These are phyloP conservation scores for Leptopterna dolabrata DNA, from an alignment of 2,888 invertebrate genomes.

Conservation along the genomic window DNA sequence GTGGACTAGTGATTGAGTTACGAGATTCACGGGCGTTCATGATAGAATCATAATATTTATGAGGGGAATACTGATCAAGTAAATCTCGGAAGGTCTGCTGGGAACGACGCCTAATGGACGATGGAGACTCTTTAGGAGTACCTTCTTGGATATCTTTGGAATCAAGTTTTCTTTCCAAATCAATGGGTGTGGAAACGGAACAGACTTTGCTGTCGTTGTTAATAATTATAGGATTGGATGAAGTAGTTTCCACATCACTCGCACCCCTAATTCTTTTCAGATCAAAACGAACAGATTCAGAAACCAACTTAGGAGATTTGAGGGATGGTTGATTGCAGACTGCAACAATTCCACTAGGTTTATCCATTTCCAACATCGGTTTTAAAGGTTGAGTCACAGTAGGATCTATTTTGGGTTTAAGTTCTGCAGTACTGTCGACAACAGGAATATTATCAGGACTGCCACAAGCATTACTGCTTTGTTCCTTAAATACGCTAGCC, in stretches of 20 bases:
- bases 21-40: not conserved
- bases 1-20: not conserved
- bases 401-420: not conserved
- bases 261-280: not conserved
- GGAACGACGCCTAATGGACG: not conserved
- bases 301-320: not conserved
- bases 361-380: not conserved
- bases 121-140: not conserved
- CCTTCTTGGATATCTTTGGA: not conserved
- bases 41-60: not conserved
- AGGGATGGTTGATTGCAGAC: not conserved
- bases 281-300: not conserved
- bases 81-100: not conserved
- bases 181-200: not conserved
- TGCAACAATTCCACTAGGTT: not conserved
- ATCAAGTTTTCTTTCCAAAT: not conserved
- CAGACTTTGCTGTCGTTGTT: not conserved
- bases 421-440: not conserved
- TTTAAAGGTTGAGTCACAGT: not conserved
- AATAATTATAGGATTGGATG: not conserved
- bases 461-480: not conserved
- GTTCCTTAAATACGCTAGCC: not conserved
- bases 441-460: not conserved
- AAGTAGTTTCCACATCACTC: not conserved
- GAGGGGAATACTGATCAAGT: not conserved